These are phyloP conservation scores for Bombus cullumanus DNA, from an alignment of 1,140 invertebrate genomes.

Conservation along the genomic window DNA sequence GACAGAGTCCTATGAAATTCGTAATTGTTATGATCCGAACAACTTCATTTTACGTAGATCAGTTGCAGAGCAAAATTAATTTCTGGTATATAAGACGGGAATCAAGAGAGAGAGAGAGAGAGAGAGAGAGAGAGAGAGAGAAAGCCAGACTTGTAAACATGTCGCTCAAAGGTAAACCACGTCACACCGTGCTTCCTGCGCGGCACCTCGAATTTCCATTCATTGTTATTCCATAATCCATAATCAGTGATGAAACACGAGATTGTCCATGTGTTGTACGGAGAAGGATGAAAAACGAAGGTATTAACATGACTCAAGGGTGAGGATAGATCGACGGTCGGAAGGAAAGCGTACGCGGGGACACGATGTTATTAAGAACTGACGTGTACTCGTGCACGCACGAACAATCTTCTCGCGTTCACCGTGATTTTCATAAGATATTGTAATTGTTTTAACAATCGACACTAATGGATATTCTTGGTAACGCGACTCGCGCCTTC, in stretches of 20 bases:
- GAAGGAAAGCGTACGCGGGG: conserved; percentile 64
- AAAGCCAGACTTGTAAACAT: conserved; percentile 33
- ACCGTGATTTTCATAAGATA: conserved; percentile 47
- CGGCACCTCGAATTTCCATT: conserved; percentile 42
- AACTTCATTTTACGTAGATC: background rate
- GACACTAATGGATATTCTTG: conserved; percentile 24
- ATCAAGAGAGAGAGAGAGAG: background rate
- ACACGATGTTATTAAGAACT: conserved; percentile 73
- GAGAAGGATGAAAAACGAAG: conserved; percentile 72
- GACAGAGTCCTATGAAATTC: background rate
- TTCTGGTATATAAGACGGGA: background rate
- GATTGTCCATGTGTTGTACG: conserved; percentile 49
- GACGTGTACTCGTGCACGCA: conserved; percentile 39
- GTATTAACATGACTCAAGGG: conserved; percentile 65
- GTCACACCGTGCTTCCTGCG: conserved; percentile 31
- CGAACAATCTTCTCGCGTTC: conserved; percentile 59
- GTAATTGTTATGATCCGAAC: background rate
- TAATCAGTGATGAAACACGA: conserved; percentile 59
- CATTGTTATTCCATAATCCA: conserved; percentile 65
- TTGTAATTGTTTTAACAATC: conserved; percentile 49
- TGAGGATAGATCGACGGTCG: conserved; percentile 63
- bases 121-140: background rate
- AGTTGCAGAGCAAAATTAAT: background rate
- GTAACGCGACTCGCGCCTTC: background rate
- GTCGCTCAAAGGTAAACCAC: conserved; percentile 31